Evolutionary conservation across 2,797 vertebrate species (phyloP), one percentile per base, ranked within the genome.

Genomic region (Neomorphus geoffroyi): DNA sequence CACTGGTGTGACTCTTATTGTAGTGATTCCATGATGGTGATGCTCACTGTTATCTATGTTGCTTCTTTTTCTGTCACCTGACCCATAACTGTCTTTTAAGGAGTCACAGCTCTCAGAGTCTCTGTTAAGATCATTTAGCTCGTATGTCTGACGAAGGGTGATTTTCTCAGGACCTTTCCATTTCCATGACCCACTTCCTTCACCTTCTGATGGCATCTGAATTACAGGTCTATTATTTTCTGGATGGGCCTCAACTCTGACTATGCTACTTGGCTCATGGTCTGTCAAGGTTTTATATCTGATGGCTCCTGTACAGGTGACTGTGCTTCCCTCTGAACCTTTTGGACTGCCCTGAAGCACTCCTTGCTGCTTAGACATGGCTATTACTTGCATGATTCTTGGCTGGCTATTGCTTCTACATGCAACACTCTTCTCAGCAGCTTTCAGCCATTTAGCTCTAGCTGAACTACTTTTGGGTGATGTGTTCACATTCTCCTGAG

Each of bases 321-420:
- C 98, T 3, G 98, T 98, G 96, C 99, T 99, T 96, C 98, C 98
- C 32, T 99, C 99, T 3, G 98, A 98, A 73, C 98, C 98, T 94
- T 99, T 99, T 45, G 99, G 99, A 66, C 99, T 99, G 86, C 98
- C 98, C 92, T 99, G 99, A 26, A 99, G 98, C 19, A 99, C 98
- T 19, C 99, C 99, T 96, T 99, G 99, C 95, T 99, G 99, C 97
- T 99, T 99, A 93, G 99, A 99, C 99, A 99, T 99, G 39, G 99
- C 99, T 50, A 99, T 99, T 24, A 99, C 99, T 93, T 99, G 99
- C 98, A 99, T 98, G 96, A 99, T 98, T 54, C 99, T 98, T 8
- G 99, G 99, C 92, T 99, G 99, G 90, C 97, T 98, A 26, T 98
- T 98, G 95, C 98, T 98, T 95, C 98, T 97, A 85, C 98, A 98